Evolutionary conservation across 2,888 invertebrate genomes (phyloP).

Genomic region (Drosophila monieri): DNA sequence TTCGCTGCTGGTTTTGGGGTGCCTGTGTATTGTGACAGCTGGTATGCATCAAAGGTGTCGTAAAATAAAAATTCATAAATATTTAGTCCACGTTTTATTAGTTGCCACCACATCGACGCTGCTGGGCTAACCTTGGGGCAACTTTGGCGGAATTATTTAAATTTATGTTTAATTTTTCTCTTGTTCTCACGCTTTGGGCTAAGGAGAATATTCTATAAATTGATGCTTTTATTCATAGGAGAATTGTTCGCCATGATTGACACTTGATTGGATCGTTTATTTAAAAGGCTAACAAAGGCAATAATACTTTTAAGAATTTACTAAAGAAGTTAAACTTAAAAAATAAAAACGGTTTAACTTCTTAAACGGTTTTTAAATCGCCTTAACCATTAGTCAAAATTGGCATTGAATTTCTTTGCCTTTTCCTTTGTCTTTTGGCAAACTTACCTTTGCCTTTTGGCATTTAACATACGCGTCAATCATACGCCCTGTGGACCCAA

Average conservation of each 20-base stretch:
- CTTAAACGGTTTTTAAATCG: no score
- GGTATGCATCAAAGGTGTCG: conserved; percentile 64
- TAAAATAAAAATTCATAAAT: conserved; percentile 75
- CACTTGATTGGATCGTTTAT: background rate
- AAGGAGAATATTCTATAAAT: background rate
- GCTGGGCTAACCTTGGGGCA: conserved; percentile 45
- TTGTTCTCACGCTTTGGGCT: background rate
- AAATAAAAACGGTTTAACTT: no score
- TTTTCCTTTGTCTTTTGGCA: background rate
- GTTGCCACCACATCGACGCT: conserved; percentile 49
- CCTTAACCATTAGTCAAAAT: no score
- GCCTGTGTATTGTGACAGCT: conserved; percentile 15
- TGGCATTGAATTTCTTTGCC: no score
- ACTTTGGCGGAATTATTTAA: conserved; percentile 13
- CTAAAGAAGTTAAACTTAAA: no score
- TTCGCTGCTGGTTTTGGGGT: conserved; percentile 21
- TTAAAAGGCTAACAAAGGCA: no score
- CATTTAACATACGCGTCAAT: conserved; percentile 39
- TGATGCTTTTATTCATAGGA: background rate
- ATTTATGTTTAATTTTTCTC: conserved; percentile 5
- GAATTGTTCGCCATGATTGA: background rate
- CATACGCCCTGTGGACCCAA: conserved; percentile 51
- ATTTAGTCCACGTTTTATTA: conserved; percentile 75
- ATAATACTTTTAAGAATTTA: no score
- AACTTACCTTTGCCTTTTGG: background rate